Conservation (phyloP, 2,888 invertebrate species). For the Mechanitis mazaeus region DNA sequence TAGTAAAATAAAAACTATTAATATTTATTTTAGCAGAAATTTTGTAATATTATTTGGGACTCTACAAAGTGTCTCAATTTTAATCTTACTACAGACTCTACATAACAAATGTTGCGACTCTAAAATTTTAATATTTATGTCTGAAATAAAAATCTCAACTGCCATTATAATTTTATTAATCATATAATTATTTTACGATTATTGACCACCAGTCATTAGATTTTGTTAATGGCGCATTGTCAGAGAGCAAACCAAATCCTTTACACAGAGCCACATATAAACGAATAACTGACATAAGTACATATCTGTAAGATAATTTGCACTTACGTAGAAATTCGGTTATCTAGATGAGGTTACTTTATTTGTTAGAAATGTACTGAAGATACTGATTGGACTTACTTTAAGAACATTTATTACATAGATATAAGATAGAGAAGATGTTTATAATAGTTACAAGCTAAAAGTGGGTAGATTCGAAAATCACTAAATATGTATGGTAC, state of each 20-base stretch:
- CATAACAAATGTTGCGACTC: no score
- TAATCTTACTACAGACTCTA: no score
- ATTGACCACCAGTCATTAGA: constrained; percentile 8
- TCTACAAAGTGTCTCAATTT: no score
- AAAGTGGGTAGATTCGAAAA: constrained; percentile 54
- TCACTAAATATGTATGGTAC: constrained; percentile 39
- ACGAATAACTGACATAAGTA: constrained; percentile 16
- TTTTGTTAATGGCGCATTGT: constrained; percentile 12
- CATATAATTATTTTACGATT: constrained; percentile 4
- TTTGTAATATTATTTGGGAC: no score
- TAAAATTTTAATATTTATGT: no score
- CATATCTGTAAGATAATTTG: constrained; percentile 36
- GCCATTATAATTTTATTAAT: constrained; percentile 4
- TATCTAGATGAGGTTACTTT: constrained; percentile 72
- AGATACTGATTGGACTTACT: constrained; percentile 68
- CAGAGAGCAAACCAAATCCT: neutral
- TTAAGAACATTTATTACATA: constrained; percentile 73
- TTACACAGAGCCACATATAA: constrained; percentile 17
- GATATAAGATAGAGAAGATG: constrained; percentile 61
- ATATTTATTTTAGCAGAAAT: no score
- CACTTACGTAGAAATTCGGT: constrained; percentile 71
- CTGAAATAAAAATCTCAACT: constrained; percentile 4
- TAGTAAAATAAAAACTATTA: no score
- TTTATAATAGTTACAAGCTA: constrained; percentile 60
- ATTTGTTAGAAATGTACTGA: constrained; percentile 70